Evolutionary conservation across 2,888 invertebrate genomes (phyloP), one percentile per base, ranked within the genome.

Genomic region (Noctua janthe): DNA sequence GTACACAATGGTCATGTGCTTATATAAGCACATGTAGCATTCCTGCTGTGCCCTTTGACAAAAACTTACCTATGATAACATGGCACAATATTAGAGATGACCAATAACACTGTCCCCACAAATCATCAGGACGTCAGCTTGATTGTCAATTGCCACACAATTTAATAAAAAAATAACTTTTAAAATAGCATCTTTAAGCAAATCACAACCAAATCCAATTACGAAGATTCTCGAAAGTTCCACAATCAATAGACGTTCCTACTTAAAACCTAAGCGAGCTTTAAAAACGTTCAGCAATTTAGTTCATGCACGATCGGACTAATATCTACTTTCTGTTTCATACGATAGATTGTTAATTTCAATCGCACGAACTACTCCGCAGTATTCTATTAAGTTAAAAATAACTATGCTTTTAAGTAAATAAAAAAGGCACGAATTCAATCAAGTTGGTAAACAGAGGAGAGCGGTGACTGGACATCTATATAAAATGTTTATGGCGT

Each of bases 391-490:
- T 77, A 87, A 91, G 91, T 94, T 94, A 92, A 94, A 94, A 80
- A 93, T 91, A 93, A 91, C 94, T 94, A 94, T 92, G 88, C 90
- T 92, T 64, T 92, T 92, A 91, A 89, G 93, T 93, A 96, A 96
- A 96, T 95, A 96, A 93, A 96, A 95, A 94, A 93, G 93, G 95
- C 96, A 96, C 96, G 95, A 95, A 94, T 94, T 95, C 96, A 96
- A 96, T 96, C 96, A 95, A 95, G 94, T 95, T 88, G 88, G 96
- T 94, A 95, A 96, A 96, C 95, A 96, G 71, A 47, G 90, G 86
- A 86, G 74, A 88, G 84, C 76, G 89, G 85, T 84, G 81, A 83
- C 54, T 74, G 87, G 88, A 87, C 84, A 80, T 80, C 88, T 89
- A 80, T 83, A 89, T 90, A 86, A 86, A 84, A 84, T 82, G 77